Base-by-base conservation (phyloP, 2,888 invertebrate genomes). In the Parnassius orleans region DNA sequence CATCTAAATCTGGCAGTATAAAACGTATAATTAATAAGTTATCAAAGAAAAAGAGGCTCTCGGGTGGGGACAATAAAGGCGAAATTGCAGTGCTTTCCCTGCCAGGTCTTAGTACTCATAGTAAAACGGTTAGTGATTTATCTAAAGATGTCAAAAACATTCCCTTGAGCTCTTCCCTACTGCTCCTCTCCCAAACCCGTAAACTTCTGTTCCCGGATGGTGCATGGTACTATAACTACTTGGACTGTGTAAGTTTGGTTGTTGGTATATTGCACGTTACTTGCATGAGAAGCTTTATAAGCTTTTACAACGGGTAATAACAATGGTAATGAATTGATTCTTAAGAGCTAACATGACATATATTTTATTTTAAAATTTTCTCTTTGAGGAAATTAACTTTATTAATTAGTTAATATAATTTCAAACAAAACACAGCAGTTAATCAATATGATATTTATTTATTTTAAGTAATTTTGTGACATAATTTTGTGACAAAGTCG, bases 151-250 rank as follows among this genome's bases (percentile, higher is more conserved):
- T 88, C 0, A 87, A 84, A 64, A 77, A 63, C 51, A 80, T 90
- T 43, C 90, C 90, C 42, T 72, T 89, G 48, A 80, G 75, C 68
- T 84, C 87, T 3, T 87, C 90, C 65, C 74, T 90, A n/a, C 74
- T 86, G 2, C 79, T 90, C 2, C 65, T 90, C 3, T 83, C 83
- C 70, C 90, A 90, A 74, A 88, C 88, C 61, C 77, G 83, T 61
- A 83, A 76, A 52, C 78, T 90, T 43, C 74, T 90, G 33, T 72
- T 65, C 63, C 84, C 87, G 15, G 87, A 87, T 55, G 88, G 83
- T 83, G 87, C 86, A 86, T 90, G 90, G 90, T 90, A 90, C 83
- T 90, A 79, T 90, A 82, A 87, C 74, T 90, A 88, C 76, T 79
- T 90, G 81, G 86, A 89, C 80, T 69, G 85, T 81, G 90, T 90